These are phyloP conservation scores for Tetramorium simillimum DNA, from an alignment of 1,140 invertebrate genomes.

Conservation along the genomic window DNA sequence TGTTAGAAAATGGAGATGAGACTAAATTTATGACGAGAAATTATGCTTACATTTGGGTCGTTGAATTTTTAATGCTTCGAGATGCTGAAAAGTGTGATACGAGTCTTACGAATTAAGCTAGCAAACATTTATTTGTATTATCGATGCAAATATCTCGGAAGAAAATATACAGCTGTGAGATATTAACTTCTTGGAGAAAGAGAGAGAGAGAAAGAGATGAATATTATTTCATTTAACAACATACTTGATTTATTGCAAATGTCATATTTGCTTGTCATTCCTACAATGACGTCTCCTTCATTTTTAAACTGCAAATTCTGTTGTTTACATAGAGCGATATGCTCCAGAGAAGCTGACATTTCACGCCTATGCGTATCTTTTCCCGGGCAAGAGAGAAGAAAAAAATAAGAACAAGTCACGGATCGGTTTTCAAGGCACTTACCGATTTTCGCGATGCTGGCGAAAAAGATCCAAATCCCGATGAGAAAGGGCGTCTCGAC, in stretches of 20 bases:
- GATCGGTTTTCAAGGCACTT: background rate
- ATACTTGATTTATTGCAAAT: background rate
- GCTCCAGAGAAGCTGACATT: background rate
- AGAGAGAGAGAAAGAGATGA: background rate
- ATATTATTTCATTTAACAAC: background rate
- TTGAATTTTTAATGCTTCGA: background rate
- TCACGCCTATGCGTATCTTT: background rate
- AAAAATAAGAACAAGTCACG: background rate
- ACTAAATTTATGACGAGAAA: background rate
- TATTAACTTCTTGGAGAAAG: background rate
- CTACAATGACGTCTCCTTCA: background rate
- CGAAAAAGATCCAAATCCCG: conserved; percentile 97
- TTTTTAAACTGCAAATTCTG: background rate
- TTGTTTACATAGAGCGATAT: background rate
- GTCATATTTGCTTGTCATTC: background rate
- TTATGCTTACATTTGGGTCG: background rate
- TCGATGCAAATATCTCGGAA: background rate
- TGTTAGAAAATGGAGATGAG: background rate
- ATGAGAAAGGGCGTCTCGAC: conserved; percentile 97
- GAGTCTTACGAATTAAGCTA: background rate
- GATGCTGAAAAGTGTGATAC: too few species aligned
- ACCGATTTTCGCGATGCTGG: conserved; percentile 98
- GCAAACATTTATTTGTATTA: background rate
- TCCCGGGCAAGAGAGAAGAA: background rate
- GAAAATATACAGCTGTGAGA: background rate